phyloP scores from a whole-genome alignment of 2,113 vertebrate genomes.

The Poeciliopsis turrubarensis region DNA sequence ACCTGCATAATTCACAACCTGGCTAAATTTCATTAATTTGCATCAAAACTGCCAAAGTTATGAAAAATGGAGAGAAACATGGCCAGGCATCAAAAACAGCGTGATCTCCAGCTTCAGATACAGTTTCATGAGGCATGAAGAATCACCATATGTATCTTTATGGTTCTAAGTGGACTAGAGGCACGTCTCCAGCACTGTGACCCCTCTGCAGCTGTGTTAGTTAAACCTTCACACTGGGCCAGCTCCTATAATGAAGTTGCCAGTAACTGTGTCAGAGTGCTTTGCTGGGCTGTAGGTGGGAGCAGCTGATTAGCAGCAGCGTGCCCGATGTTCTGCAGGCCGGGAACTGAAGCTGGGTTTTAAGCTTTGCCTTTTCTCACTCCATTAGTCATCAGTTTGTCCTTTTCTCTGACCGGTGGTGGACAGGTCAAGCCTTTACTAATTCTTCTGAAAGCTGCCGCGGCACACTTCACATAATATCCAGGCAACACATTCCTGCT shows the following conservation, averaged over 20 bases:
- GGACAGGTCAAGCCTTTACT: conserved; percentile 82
- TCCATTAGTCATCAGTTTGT: conserved; percentile 79
- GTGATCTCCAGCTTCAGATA: too few species aligned
- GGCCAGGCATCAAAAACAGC: too few species aligned
- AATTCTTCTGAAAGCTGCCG: conserved; percentile 79
- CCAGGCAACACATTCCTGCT: conserved; percentile 82
- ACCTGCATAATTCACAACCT: too few species aligned
- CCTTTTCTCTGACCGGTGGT: conserved; percentile 78
- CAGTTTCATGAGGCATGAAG: too few species aligned
- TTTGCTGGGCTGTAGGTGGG: background rate
- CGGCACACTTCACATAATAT: conserved; percentile 83
- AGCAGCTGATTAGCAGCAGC: background rate
- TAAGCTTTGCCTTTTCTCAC: conserved; percentile 64
- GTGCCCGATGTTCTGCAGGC: conserved; percentile 16
- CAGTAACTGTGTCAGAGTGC: background rate
- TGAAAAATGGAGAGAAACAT: too few species aligned
- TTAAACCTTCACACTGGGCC: background rate
- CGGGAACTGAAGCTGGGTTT: conserved; percentile 37
- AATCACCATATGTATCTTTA: too few species aligned
- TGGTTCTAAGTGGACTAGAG: too few species aligned
- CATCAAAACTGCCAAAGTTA: too few species aligned
- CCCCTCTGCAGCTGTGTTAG: background rate
- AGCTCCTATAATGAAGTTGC: conserved; percentile 6
- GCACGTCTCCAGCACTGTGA: too few species aligned
- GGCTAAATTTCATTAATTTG: too few species aligned